Base-by-base conservation (phyloP, 2,888 invertebrate species). In the Bimastos eiseni region DNA sequence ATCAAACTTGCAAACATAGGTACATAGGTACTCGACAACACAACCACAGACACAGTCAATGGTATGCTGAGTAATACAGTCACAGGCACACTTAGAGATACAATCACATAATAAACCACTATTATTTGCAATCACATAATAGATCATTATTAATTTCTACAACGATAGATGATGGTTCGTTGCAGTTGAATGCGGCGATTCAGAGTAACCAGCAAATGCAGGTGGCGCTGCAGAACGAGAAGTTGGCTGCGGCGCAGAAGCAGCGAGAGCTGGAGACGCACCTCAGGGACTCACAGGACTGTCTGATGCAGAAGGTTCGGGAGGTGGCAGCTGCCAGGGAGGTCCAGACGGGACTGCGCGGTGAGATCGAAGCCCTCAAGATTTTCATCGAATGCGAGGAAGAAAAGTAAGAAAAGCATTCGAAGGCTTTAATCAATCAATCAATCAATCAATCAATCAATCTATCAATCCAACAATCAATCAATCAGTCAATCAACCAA, bases 381-480 rank as follows among this genome's bases (percentile, higher is more conserved):
- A 93, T 92, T 1, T 90, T 95, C 55, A 92, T 95, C 44, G 94
- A 94, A 83, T 94, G 94, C 89, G 94, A 94, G 90, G 94, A 95
- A 90, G 93, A 91, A 89, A 93, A 94, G 95, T 94, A 90, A 41
- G 91, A 8, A 70, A n/a, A n/a, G 8, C 70, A n/a, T 8, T 70
- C 70, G n/a, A 70, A n/a, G 11, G 70, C 30, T 70, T 70, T 70
- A n/a, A 70, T 2, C 30, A 70, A 70, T 70, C 30, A 70, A 8
- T 70, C 6, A n/a, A 11, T 70, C 70, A n/a, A n/a, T 70, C 70
- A 70, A 30, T 70, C n/a, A 17, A 17, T 55, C 55, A 55, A 55
- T 55, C 55, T 30, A 30, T 55, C n/a, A n/a, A 17, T n/a, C 70
- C 8, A n/a, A n/a, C 70, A n/a, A 17, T 70, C n/a, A 70, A 17